These are phyloP conservation scores for Oreohelix idahoensis DNA, from an alignment of 1,140 invertebrate genomes.

Conservation along the genomic window DNA sequence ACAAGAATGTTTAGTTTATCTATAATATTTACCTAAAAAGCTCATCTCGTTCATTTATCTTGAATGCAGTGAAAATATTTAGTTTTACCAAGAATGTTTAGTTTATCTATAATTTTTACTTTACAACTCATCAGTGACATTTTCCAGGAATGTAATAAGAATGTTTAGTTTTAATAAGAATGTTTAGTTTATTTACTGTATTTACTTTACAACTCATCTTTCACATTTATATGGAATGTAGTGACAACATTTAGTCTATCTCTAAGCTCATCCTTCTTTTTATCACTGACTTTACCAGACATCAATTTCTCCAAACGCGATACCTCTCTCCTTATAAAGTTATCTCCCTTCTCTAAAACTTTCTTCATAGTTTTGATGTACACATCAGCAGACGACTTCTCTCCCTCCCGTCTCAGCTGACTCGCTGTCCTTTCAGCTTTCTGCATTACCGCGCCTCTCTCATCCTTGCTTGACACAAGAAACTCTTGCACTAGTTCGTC, in stretches of 20 bases:
- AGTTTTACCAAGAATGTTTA: too few species aligned
- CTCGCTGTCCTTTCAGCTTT: conserved; percentile 71
- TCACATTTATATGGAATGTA: conserved; percentile 78
- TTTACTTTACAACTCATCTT: conserved; percentile 73
- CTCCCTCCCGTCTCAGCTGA: conserved; percentile 49
- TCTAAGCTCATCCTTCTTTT: conserved; percentile 88
- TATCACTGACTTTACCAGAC: conserved; percentile 86
- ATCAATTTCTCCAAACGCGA: conserved; percentile 86
- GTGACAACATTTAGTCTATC: conserved; percentile 89
- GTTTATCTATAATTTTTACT: too few species aligned
- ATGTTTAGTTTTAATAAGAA: too few species aligned
- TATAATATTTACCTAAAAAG: too few species aligned
- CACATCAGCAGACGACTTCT: conserved; percentile 79
- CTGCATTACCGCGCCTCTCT: conserved; percentile 76
- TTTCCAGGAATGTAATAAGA: too few species aligned
- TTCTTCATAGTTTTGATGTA: conserved; percentile 92
- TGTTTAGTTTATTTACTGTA: too few species aligned
- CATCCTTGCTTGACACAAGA: conserved; percentile 74
- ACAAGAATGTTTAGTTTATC: too few species aligned
- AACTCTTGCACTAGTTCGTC: conserved; percentile 86
- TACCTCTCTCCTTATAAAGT: conserved; percentile 86
- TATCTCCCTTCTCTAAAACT: conserved; percentile 83
- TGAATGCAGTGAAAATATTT: too few species aligned
- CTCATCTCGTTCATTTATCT: too few species aligned
- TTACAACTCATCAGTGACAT: too few species aligned